These are phyloP conservation scores for Aurelia aurita complex sp. Pacific DNA, from an alignment of 30 jellyfish, hydroid and myxozoan species.

Conservation along the genomic window DNA sequence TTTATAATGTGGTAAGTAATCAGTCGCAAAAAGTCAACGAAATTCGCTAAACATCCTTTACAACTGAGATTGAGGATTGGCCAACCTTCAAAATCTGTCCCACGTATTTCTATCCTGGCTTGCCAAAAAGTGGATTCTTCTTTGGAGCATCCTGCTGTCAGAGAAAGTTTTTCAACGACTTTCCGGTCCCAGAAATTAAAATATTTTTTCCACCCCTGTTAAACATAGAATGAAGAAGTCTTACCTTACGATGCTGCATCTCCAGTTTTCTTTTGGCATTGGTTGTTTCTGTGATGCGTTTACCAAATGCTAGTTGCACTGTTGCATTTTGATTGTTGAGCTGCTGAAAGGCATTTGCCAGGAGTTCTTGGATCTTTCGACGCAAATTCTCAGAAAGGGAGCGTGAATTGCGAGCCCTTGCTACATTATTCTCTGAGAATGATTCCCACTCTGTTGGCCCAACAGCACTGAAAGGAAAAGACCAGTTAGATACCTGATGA, in stretches of 20 bases:
- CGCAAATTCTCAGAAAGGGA: conserved; percentile 58
- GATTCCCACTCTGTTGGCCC: conserved; percentile 80
- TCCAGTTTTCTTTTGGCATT: conserved; percentile 69
- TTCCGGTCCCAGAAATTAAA: too few species aligned
- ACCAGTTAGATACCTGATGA: too few species aligned
- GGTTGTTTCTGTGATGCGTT: conserved; percentile 51
- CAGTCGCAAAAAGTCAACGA: too few species aligned
- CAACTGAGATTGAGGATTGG: too few species aligned
- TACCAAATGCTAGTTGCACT: conserved; percentile 66
- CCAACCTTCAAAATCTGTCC: too few species aligned
- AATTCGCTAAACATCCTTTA: too few species aligned
- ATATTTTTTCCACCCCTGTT: too few species aligned
- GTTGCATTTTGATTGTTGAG: conserved; percentile 45
- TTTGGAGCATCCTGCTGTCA: too few species aligned
- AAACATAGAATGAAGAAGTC: not conserved
- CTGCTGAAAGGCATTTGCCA: conserved; percentile 58
- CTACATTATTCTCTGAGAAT: conserved; percentile 61
- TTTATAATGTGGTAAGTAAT: too few species aligned
- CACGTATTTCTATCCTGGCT: too few species aligned
- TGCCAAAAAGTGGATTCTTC: too few species aligned
- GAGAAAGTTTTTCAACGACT: too few species aligned
- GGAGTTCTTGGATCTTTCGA: conserved; percentile 56
- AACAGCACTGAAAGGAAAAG: conserved; percentile 41
- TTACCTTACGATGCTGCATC: conserved; percentile 54
- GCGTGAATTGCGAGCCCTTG: conserved; percentile 55